A percentile compares a stretch with the other conserved stretches of the same genome.
phyloP scores from a whole-genome alignment of 2,888 invertebrate genomes.

The Melinaea menophilus region DNA sequence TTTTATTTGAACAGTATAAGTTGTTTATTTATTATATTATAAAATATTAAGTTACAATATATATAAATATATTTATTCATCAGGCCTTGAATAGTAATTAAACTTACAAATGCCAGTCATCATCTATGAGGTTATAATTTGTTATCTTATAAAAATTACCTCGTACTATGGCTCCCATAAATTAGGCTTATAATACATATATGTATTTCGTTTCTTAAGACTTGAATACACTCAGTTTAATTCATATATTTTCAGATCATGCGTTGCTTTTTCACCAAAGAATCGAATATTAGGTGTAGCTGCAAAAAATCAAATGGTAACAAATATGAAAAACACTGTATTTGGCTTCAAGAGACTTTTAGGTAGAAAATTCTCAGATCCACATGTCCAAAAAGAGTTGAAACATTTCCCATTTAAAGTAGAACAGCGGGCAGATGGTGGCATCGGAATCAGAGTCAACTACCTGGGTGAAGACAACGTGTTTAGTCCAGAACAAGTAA shows the following conservation, averaged over 20 bases:
- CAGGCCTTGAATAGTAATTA: background rate
- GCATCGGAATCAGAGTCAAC: slow-evolving; percentile 91
- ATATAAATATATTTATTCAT: background rate
- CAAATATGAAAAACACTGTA: slow-evolving; percentile 98
- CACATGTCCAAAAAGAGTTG: slow-evolving; percentile 90
- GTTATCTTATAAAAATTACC: background rate
- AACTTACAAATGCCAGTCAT: slow-evolving; percentile 4
- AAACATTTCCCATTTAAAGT: slow-evolving; percentile 88
- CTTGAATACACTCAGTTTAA: background rate
- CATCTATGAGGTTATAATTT: slow-evolving; percentile 6
- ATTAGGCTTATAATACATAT: background rate
- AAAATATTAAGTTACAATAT: background rate
- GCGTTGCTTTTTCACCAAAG: slow-evolving; percentile 95
- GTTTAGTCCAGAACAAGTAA: slow-evolving; percentile 92
- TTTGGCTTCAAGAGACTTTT: slow-evolving; percentile 95
- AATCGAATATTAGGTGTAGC: slow-evolving; percentile 96
- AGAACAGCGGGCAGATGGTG: slow-evolving; percentile 85
- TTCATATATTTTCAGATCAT: slow-evolving; percentile 83
- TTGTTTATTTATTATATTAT: background rate
- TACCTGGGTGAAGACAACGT: slow-evolving; percentile 91
- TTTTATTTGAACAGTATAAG: too few relatives aligned
- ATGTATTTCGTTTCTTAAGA: background rate
- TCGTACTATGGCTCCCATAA: background rate
- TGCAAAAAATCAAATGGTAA: slow-evolving; percentile 97
- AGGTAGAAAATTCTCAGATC: slow-evolving; percentile 94